Evolutionary conservation across 2,797 vertebrate species (phyloP), one percentile per base, ranked within the genome.

Genomic region (Fistularia commersonii): DNA sequence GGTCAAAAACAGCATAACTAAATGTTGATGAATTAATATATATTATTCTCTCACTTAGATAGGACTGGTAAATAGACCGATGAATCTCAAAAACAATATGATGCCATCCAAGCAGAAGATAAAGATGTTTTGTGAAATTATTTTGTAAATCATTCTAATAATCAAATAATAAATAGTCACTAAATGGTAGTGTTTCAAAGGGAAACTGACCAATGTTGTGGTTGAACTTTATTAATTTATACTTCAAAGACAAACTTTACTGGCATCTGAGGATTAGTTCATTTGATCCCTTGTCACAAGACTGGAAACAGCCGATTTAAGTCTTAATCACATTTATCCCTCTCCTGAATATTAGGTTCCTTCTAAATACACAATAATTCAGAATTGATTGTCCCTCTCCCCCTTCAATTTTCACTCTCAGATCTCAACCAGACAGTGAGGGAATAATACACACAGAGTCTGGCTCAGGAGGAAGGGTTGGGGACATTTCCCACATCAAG

Each of bases 361-460:
- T 51, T 23, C 76, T 70, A 72, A 81, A 39, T 41, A 52, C 48
- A 31, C 31, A 32, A n/a, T 77, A 65, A 75, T 76, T 70, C 74
- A 45, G 49, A 61, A 71, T 70, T 61, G 3, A 63, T 71, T 33
- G 48, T 45, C 59, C 23, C 49, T 6, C 32, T 1, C 8, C 6
- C 8, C 12, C 58, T 57, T 77, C 57, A 82, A 66, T 58, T 48
- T 13, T 61, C 2, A 0, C 36, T 31, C 39, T 38, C 82, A 99
- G 97, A 84, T 95, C 96, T 15, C 96, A 98, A 89, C 93, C 91
- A 10, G 96, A 98, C 71, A 86, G 83, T 3, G 95, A 97, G 56
- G 95, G 92, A 51, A 91, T 88, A 0, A 76, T 84, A 7, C 89
- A 86, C 39, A 76, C 86, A 0, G 95, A 94, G 77, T 74, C 75